A percentile compares a stretch with the other conserved stretches of the same genome.
These are phyloP conservation scores for Sycobia sp. DNA, from an alignment of 1,140 invertebrate genomes.

Conservation along the genomic window DNA sequence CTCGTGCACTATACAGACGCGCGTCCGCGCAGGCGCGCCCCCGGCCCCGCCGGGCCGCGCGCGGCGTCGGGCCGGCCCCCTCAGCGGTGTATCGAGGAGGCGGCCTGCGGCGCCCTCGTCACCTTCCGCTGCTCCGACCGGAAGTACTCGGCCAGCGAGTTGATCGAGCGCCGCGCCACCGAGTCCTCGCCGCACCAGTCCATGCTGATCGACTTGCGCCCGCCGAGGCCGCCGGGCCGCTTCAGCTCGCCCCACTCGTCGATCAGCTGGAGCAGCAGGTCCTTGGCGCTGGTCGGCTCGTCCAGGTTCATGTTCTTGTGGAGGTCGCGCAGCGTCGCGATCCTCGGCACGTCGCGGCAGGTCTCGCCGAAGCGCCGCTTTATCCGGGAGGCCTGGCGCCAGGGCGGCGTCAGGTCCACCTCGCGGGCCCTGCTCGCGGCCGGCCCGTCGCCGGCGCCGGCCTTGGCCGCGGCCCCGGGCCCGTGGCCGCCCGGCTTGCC, in stretches of 20 bases:
- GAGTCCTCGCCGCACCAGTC: slow-evolving; percentile 57
- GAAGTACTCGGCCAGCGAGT: slow-evolving; percentile 59
- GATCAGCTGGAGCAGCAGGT: slow-evolving; percentile 72
- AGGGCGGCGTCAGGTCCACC: slow-evolving; percentile 54
- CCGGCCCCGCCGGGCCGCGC: background rate
- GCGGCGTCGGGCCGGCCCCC: background rate
- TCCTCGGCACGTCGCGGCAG: slow-evolving; percentile 56
- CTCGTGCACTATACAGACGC: too few relatives aligned
- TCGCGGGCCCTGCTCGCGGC: slow-evolving; percentile 24
- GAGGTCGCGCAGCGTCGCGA: slow-evolving; percentile 51
- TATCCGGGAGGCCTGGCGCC: slow-evolving; percentile 48
- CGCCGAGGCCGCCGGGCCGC: slow-evolving; percentile 30
- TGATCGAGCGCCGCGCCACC: slow-evolving; percentile 56
- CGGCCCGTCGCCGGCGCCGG: too few relatives aligned
- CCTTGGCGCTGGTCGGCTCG: slow-evolving; percentile 68
- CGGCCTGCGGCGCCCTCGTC: background rate
- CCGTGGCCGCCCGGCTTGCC: background rate
- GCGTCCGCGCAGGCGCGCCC: too few relatives aligned
- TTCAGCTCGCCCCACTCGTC: slow-evolving; percentile 72
- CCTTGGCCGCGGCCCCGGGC: too few relatives aligned
- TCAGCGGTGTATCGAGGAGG: slow-evolving; percentile 15
- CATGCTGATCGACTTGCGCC: slow-evolving; percentile 55
- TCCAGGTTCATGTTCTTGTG: slow-evolving; percentile 55
- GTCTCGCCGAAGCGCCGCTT: slow-evolving; percentile 56
- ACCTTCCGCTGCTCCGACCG: slow-evolving; percentile 53